A percentile compares a stretch with the other conserved stretches of the same genome.
Evolutionary conservation across 2,888 invertebrate species (phyloP).

Genomic region (Acanthosepion pharaonis): DNA sequence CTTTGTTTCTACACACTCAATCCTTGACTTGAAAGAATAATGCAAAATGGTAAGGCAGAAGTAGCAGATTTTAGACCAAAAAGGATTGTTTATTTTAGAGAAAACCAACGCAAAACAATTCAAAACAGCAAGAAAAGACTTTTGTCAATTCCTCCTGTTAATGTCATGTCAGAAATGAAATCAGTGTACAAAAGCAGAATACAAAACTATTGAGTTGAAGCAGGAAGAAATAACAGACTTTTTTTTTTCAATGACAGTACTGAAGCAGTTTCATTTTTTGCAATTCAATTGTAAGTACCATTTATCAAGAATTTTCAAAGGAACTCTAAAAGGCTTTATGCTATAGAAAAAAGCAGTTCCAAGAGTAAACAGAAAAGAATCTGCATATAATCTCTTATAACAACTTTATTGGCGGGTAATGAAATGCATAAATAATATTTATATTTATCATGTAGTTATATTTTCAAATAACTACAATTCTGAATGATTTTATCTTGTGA

Average conservation of each 20-base stretch:
- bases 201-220: neutral
- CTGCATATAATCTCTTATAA: too few relatives aligned
- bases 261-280: neutral
- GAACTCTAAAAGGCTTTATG: neutral
- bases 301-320: neutral
- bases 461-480: neutral
- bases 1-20: neutral
- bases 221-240: neutral
- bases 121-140: constrained; percentile 6
- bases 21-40: neutral
- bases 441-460: neutral
- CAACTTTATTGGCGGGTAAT: neutral
- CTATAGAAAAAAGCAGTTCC: neutral
- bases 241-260: neutral
- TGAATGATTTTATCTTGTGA: too few relatives aligned
- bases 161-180: neutral
- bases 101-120: neutral
- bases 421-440: neutral
- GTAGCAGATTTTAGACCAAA: neutral
- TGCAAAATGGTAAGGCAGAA: neutral
- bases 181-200: neutral
- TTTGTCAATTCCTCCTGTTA: neutral
- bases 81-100: neutral
- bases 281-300: neutral
- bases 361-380: neutral